Percentiles rank a stretch among this genome's conserved stretches.
phyloP scores from a whole-genome alignment of 1,140 invertebrate species.

The Drosophila ambigua region DNA sequence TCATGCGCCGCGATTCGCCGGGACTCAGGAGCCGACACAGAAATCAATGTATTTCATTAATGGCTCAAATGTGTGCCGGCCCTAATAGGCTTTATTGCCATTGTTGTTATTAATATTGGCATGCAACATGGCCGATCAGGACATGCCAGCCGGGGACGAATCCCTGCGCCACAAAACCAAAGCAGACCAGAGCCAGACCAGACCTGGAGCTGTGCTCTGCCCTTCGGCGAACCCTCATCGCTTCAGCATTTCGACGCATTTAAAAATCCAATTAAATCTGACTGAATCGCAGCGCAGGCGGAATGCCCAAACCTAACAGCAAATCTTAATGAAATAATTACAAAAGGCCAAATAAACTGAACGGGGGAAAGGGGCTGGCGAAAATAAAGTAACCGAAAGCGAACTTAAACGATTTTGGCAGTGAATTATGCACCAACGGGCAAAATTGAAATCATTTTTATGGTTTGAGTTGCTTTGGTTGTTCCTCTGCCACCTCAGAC shows the following conservation, averaged over 20 bases:
- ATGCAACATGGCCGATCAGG: slow-evolving; percentile 71
- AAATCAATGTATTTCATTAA: slow-evolving; percentile 82
- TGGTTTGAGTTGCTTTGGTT: too few species aligned
- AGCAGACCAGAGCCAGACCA: neutral
- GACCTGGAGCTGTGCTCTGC: too few species aligned
- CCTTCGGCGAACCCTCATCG: too few species aligned
- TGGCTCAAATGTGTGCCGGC: slow-evolving; percentile 74
- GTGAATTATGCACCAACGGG: too few species aligned
- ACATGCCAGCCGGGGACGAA: neutral
- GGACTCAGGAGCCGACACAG: slow-evolving; percentile 51
- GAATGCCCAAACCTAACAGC: neutral
- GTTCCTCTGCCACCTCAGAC: too few species aligned
- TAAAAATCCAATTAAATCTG: slow-evolving; percentile 45
- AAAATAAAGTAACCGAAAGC: neutral
- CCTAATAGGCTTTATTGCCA: slow-evolving; percentile 81
- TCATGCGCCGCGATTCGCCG: too few species aligned
- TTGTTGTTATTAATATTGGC: slow-evolving; percentile 80
- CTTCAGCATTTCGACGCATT: slow-evolving; percentile 5
- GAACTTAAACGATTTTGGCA: neutral
- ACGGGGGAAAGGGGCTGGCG: too few species aligned
- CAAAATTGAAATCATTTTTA: too few species aligned
- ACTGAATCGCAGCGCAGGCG: neutral
- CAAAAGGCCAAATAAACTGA: slow-evolving; percentile 14
- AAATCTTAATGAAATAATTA: slow-evolving; percentile 45
- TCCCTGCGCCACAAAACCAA: neutral